Evolutionary conservation across 2,888 invertebrate species (phyloP).

Genomic region (Drosophila putrida): DNA sequence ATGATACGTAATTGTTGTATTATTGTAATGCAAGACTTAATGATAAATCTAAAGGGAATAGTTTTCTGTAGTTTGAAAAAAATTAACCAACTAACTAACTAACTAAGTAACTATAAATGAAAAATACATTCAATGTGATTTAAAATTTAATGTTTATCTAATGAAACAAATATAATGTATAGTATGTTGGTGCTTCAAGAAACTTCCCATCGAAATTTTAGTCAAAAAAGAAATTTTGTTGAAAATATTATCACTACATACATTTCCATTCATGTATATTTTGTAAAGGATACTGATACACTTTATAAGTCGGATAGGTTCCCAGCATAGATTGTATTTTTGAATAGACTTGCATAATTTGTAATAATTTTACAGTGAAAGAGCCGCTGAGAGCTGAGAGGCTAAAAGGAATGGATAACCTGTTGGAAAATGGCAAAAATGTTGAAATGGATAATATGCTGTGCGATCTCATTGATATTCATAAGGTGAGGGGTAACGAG

Average conservation of each 20-base stretch:
- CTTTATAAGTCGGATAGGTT: conserved; percentile 16
- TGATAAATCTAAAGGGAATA: background rate
- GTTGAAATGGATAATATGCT: conserved; percentile 48
- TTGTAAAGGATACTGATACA: conserved; percentile 19
- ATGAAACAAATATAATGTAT: too few relatives aligned
- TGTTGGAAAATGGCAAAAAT: conserved; percentile 32
- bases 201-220: conserved; percentile 16
- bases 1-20: too few relatives aligned
- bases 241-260: background rate
- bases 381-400: background rate
- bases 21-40: too few relatives aligned
- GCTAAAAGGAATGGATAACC: background rate
- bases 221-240: conserved; percentile 12
- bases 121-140: too few relatives aligned
- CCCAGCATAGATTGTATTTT: conserved; percentile 1
- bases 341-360: conserved; percentile 4
- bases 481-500: conserved; percentile 42
- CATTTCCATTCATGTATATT: conserved; percentile 12
- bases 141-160: too few relatives aligned
- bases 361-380: conserved; percentile 10
- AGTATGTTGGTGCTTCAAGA: too few relatives aligned
- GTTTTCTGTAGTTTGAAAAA: background rate
- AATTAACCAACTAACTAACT: too few relatives aligned
- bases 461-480: conserved; percentile 49
- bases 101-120: too few relatives aligned